Evolutionary conservation across 1,140 invertebrate species (phyloP).

Genomic region (Drosophila neocordata): DNA sequence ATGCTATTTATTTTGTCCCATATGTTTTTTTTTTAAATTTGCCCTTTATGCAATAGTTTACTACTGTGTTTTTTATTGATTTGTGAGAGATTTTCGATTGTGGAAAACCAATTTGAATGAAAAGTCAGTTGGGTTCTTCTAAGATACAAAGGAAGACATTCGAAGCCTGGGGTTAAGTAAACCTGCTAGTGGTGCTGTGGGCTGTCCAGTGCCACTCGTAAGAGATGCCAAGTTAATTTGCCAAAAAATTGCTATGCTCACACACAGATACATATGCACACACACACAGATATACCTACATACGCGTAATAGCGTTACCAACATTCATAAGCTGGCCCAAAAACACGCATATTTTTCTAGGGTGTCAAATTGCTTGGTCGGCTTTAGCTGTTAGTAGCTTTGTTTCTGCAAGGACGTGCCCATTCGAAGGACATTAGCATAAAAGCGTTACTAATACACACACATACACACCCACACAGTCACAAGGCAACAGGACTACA

Average conservation of each 20-base stretch:
- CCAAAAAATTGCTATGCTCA: slow-evolving; percentile 44
- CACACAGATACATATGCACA: slow-evolving; percentile 14
- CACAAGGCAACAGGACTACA: slow-evolving; percentile 29
- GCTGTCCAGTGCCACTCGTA: not conserved
- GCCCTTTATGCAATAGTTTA: not conserved
- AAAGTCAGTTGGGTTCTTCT: not conserved
- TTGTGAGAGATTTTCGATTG: no score
- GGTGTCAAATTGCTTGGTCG: slow-evolving; percentile 19
- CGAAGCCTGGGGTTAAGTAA: not conserved
- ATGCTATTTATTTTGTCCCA: no score
- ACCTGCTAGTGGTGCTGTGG: not conserved
- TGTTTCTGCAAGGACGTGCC: slow-evolving; percentile 21
- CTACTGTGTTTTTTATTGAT: not conserved
- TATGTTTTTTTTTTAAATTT: no score
- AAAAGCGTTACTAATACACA: slow-evolving; percentile 78
- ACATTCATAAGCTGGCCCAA: slow-evolving; percentile 19
- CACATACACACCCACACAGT: slow-evolving; percentile 64
- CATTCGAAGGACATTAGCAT: slow-evolving; percentile 76
- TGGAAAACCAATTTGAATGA: no score
- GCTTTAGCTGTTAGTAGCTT: slow-evolving; percentile 16
- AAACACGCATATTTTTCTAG: slow-evolving; percentile 17
- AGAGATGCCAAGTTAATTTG: slow-evolving; percentile 20
- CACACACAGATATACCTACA: slow-evolving; percentile 20
- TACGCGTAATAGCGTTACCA: slow-evolving; percentile 13
- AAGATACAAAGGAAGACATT: not conserved